A percentile compares a stretch with the other conserved stretches of the same genome.
Conservation (phyloP, 2,888 invertebrate species). For the Pachymerium ferrugineum region DNA sequence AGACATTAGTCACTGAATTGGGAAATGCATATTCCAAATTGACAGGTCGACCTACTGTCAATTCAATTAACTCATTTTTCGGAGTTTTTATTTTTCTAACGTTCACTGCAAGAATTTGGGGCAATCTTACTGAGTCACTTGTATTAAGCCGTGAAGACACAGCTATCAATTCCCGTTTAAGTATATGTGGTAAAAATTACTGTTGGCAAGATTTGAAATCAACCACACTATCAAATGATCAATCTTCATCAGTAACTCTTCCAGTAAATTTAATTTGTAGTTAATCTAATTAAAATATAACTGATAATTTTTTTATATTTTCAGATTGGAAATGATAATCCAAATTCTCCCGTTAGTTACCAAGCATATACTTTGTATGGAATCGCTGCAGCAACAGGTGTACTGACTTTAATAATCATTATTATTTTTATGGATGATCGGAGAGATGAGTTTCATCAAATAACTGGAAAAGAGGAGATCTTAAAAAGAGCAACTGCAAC, state of each 20-base stretch:
- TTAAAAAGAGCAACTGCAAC: constrained; percentile 61
- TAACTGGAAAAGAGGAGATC: not conserved
- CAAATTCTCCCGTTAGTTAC: not conserved
- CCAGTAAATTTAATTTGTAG: not conserved
- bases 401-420: constrained; percentile 30
- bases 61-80: constrained; percentile 10
- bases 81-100: constrained; percentile 15
- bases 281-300: not conserved
- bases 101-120: constrained; percentile 29
- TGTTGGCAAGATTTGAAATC: not conserved
- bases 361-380: constrained; percentile 25
- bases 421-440: not conserved
- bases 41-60: not conserved
- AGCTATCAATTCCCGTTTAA: not conserved
- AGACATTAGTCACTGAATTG: constrained; percentile 20
- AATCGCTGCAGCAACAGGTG: not conserved
- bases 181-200: not conserved
- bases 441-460: not conserved
- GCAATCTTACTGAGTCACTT: constrained; percentile 12
- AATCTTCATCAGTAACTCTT: too few relatives aligned
- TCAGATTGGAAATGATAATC: not conserved
- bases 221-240: not conserved
- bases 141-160: not conserved
- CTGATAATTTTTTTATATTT: not conserved
- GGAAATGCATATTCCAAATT: not conserved